A percentile compares a stretch with the other conserved stretches of the same genome.
phyloP scores from a whole-genome alignment of 2,888 invertebrate genomes.

The Sipha maydis region DNA sequence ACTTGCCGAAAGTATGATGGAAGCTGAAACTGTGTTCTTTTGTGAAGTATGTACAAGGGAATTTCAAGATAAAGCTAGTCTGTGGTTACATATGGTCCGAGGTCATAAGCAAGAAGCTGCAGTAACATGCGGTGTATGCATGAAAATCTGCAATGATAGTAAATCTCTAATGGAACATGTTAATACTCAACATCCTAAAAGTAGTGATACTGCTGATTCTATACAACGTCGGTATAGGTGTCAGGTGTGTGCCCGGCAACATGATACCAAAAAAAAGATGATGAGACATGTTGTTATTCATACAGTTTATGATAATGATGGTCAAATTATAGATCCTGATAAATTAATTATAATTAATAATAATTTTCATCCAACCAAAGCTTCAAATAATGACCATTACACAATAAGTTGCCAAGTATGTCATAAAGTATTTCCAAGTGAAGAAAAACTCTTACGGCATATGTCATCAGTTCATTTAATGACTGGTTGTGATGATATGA shows the following conservation, averaged over 20 bases:
- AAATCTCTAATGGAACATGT: slow-evolving; percentile 70
- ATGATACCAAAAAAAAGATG: slow-evolving; percentile 71
- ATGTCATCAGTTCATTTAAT: slow-evolving; percentile 67
- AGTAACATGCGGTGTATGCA: slow-evolving; percentile 72
- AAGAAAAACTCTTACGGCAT: slow-evolving; percentile 69
- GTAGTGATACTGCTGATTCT: slow-evolving; percentile 64
- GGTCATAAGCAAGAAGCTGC: slow-evolving; percentile 71
- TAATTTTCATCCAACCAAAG: slow-evolving; percentile 64
- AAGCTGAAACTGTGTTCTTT: slow-evolving; percentile 69
- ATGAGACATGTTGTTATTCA: slow-evolving; percentile 72
- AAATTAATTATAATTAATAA: slow-evolving; percentile 66
- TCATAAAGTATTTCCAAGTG: slow-evolving; percentile 69
- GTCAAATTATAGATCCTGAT: slow-evolving; percentile 66
- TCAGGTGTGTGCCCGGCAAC: slow-evolving; percentile 71
- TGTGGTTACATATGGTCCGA: slow-evolving; percentile 71
- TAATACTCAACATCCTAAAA: slow-evolving; percentile 68
- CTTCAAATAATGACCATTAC: slow-evolving; percentile 58
- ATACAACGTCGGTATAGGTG: slow-evolving; percentile 66
- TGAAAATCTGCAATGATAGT: slow-evolving; percentile 70
- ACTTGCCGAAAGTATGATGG: slow-evolving; percentile 67
- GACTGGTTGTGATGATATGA: slow-evolving; percentile 63
- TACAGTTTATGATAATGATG: slow-evolving; percentile 68
- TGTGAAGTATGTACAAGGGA: slow-evolving; percentile 70
- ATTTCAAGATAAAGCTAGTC: slow-evolving; percentile 70
- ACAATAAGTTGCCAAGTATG: slow-evolving; percentile 68